These are phyloP conservation scores for Plusia festucae DNA, from an alignment of 2,888 invertebrate genomes.

Conservation along the genomic window DNA sequence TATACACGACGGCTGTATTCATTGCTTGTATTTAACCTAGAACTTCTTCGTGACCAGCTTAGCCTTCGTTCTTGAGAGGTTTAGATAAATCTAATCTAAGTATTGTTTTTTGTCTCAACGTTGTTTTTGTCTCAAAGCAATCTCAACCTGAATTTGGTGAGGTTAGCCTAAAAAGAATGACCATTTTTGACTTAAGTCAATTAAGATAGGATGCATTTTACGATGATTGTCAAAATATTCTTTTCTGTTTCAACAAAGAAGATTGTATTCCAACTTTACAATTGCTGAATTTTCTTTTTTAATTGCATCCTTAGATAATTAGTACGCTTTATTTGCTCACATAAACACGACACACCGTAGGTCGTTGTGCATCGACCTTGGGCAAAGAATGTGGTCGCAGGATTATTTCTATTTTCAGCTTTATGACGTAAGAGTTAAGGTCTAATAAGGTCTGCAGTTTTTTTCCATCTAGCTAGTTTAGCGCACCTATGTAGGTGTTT, in stretches of 20 bases:
- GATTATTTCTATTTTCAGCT: slow-evolving; percentile 62
- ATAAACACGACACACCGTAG: slow-evolving; percentile 63
- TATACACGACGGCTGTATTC: not conserved
- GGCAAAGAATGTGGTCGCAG: slow-evolving; percentile 73
- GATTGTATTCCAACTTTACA: slow-evolving; percentile 16
- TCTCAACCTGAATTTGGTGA: too few species aligned
- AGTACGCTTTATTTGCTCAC: slow-evolving; percentile 64
- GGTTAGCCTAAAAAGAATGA: not conserved
- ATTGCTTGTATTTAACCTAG: not conserved
- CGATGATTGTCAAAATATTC: too few species aligned
- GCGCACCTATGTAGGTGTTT: slow-evolving; percentile 49
- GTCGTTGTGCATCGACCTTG: slow-evolving; percentile 81
- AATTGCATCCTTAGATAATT: slow-evolving; percentile 65
- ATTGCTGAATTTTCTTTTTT: slow-evolving; percentile 52
- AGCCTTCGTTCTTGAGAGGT: not conserved
- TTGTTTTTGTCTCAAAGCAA: too few species aligned
- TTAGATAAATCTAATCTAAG: not conserved
- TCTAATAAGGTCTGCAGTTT: slow-evolving; percentile 53
- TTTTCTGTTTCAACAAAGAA: slow-evolving; percentile 18
- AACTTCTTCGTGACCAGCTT: not conserved
- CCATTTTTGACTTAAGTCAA: too few species aligned
- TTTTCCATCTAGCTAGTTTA: slow-evolving; percentile 36
- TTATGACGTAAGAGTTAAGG: slow-evolving; percentile 64
- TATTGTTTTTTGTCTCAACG: too few species aligned
- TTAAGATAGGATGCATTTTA: too few species aligned